Evolutionary conservation across 2,888 invertebrate genomes (phyloP).

Genomic region (Helicoverpa assulta): DNA sequence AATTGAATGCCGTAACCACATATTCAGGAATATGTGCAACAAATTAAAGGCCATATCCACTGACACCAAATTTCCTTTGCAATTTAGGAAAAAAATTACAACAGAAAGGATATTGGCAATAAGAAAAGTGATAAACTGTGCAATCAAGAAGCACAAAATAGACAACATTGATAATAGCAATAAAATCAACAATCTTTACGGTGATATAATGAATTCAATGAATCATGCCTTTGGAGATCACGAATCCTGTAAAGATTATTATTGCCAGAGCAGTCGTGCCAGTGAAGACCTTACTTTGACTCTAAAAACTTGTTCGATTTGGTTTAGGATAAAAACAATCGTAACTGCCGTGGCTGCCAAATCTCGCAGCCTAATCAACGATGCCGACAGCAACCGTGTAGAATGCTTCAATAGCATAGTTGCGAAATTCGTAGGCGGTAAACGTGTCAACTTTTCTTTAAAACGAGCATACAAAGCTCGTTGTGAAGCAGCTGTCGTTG

Average conservation of each 20-base stretch:
- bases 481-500: background rate
- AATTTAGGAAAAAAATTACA: background rate
- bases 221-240: background rate
- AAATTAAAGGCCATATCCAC: too few species aligned
- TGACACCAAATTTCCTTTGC: too few species aligned
- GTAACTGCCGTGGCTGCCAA: background rate
- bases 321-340: background rate
- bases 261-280: background rate
- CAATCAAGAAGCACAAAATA: background rate
- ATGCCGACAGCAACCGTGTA: background rate
- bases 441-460: background rate
- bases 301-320: background rate
- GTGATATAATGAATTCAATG: background rate
- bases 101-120: background rate
- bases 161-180: background rate
- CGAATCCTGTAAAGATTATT: background rate
- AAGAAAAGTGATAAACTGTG: background rate
- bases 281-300: background rate
- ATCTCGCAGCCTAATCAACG: background rate
- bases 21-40: too few species aligned
- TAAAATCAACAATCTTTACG: background rate
- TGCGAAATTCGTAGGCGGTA: background rate
- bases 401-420: background rate
- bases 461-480: background rate
- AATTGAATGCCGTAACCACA: too few species aligned